Evolutionary conservation across 2,113 vertebrate genomes (phyloP), one percentile per base, ranked within the genome.

Genomic region (Tenebrosternarchus preto): DNA sequence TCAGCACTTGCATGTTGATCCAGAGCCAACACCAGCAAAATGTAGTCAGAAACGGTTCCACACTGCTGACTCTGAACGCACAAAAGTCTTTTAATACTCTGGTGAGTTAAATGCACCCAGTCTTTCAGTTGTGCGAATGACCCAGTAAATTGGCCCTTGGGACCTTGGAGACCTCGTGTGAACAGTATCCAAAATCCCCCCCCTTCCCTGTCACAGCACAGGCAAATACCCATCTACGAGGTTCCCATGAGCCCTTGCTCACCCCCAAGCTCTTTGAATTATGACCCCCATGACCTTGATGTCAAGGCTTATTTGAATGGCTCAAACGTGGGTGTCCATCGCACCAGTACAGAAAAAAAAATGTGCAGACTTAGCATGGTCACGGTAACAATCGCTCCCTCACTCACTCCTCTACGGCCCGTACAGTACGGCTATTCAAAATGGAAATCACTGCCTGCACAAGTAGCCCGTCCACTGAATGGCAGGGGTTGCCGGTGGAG

Each of bases 131-230:
- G 77, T 86, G 66, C 76, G 85, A 83, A 78, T 89, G 89, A 89
- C 89, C 90, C 88, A 86, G 86, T 85, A 85, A 90, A 90, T 84
- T 77, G 72, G 25, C 81, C 85, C 66, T 12, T 16, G 63, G 71
- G 82, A 83, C 80, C 78, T 80, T 71, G 1, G 50, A 80, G 61
- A 85, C 73, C 72, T 82, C 69, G 8, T 57, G 43, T 73, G 39
- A 81, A 74, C 73, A 11, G 72, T 59, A 55, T 57, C 67, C 36
- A 71, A 76, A 79, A 20, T 61, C 69, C 73, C 60, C 67, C 55
- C 39, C 17, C 8, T 53, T 29, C 33, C 16, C 3, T 31, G 8
- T 60, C n/a, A 70, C 46, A 50, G 11, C 59, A 36, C 50, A 66
- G 1, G 50, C 71, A 15, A 36, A 20, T 31, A n/a, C 19, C 24